phyloP scores from a whole-genome alignment of 1,140 invertebrate genomes.

The Eueides isabella region DNA sequence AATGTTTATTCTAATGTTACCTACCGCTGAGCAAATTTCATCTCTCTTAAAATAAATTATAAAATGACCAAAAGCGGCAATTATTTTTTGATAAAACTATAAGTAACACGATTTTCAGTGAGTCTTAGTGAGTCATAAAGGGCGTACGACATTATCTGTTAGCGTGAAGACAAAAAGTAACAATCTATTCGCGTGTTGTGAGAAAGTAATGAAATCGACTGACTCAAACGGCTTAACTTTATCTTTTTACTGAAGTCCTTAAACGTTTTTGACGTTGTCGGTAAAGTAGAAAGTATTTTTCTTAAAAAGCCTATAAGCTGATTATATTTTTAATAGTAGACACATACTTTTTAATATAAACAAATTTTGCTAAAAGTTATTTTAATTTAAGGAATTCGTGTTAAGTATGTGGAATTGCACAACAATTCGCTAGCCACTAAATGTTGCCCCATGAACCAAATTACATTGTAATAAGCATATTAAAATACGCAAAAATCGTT shows the following conservation, averaged over 20 bases:
- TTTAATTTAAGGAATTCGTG: neutral
- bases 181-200: neutral
- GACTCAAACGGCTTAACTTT: conserved; percentile 13
- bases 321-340: neutral
- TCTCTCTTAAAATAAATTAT: neutral
- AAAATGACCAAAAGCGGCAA: neutral
- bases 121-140: conserved; percentile 2
- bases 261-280: neutral
- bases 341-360: neutral
- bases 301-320: conserved; percentile 5
- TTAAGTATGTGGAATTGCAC: neutral
- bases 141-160: neutral
- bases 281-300: neutral
- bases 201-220: neutral
- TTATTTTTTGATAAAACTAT: neutral
- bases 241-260: neutral
- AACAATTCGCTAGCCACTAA: neutral
- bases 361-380: neutral
- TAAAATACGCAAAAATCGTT: neutral
- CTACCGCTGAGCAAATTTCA: too few species aligned
- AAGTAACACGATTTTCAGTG: neutral
- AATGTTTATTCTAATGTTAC: too few species aligned
- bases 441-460: neutral
- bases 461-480: neutral
- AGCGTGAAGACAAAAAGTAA: neutral